Evolutionary conservation across 1,140 invertebrate genomes (phyloP), one percentile per base, ranked within the genome.

Genomic region (Papilio polyxenes): DNA sequence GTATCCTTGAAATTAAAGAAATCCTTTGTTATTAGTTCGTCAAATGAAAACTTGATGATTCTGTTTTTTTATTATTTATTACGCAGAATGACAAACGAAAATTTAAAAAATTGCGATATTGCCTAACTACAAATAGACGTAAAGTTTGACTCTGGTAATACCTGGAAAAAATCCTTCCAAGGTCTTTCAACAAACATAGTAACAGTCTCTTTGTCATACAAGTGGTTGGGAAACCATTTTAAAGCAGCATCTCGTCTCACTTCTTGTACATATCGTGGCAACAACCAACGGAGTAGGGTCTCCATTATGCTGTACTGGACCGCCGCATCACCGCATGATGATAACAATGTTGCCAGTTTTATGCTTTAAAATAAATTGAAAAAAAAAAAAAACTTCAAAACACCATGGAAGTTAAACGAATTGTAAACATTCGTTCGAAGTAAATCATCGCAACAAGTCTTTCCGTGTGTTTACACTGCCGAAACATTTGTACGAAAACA

Each of bases 141-240:
- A 59, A n/a, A 59, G 5, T 59, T 59, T 59, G 17, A n/a, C n/a
- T 59, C 3, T 59, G 4, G 17, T 49, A 40, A 10, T 82, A 91
- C 92, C 87, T 88, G 85, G 82, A 89, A 87, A 83, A 92, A 92
- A 76, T 90, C 86, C 37, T 74, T 82, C 88, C 89, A 93, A 53
- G 83, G 74, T n/a, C 87, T 78, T 20, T 89, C 82, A 65, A 92
- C 74, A 79, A 92, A 93, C 40, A 92, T 81, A n/a, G 87, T 80
- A 3, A 89, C 82, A 48, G 85, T 84, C 0, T 62, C 59, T 11
- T 75, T 80, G 6, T 31, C 49, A 44, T 83, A 91, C 11, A 86
- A n/a, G 5, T 53, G 0, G 1, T n/a, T 8, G 0, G 88, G 88
- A 56, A 92, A 91, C 92, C 92, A 93, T 7, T 83, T 82, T 0